A percentile compares a stretch with the other conserved stretches of the same genome.
Conservation (phyloP, 2,113 vertebrate genomes). For the Centropus unirufus region DNA sequence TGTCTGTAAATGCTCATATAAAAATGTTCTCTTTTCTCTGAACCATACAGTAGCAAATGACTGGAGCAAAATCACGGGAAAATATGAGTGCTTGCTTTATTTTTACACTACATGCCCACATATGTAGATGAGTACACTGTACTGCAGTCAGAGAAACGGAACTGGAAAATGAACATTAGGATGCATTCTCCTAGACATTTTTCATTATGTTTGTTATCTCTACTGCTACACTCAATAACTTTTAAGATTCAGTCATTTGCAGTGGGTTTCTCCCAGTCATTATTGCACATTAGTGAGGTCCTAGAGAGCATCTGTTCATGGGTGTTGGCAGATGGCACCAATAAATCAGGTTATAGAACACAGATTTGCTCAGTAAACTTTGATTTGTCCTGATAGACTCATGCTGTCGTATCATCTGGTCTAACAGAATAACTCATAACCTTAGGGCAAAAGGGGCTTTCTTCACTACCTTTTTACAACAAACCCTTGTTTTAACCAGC, state of each 20-base stretch:
- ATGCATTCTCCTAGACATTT: neutral
- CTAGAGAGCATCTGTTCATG: constrained; percentile 56
- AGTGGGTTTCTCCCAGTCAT: constrained; percentile 36
- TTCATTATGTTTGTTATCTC: neutral
- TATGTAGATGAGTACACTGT: neutral
- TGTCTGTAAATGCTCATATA: neutral
- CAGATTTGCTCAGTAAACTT: constrained; percentile 63
- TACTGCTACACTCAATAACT: neutral
- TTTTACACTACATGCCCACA: neutral
- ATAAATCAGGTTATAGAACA: constrained; percentile 65
- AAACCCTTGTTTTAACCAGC: neutral
- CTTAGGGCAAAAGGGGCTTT: neutral
- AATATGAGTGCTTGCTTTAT: neutral
- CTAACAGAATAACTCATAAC: constrained; percentile 39
- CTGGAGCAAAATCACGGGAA: neutral
- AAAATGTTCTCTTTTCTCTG: neutral
- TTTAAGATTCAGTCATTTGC: constrained; percentile 14
- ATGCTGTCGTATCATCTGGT: constrained; percentile 50
- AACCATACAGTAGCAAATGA: neutral
- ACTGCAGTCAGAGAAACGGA: neutral
- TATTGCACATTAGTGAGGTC: constrained; percentile 43
- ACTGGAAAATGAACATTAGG: neutral
- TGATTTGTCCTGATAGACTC: constrained; percentile 64
- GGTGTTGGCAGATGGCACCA: constrained; percentile 61
- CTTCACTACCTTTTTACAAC: neutral